These are phyloP conservation scores for Delichon dasypus DNA, from an alignment of 2,797 vertebrate genomes.

Conservation along the genomic window DNA sequence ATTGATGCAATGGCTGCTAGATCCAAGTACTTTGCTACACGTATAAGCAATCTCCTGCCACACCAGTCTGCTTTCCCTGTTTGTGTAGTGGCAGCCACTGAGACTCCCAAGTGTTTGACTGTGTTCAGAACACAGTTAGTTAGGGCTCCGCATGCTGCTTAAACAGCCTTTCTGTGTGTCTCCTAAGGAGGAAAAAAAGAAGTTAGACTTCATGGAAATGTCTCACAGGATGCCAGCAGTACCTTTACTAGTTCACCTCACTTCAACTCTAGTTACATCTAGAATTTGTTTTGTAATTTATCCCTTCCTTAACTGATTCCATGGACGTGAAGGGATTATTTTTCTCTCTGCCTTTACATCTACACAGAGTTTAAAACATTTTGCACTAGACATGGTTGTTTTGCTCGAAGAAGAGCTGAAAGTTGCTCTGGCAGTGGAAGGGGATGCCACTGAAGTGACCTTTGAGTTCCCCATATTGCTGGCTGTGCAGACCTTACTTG, in stretches of 20 bases:
- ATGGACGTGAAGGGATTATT: not conserved
- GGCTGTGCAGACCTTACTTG: not conserved
- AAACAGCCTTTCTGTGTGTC: not conserved
- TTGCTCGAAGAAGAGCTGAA: not conserved
- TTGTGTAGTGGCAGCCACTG: not conserved
- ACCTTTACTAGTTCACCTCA: slow-evolving; percentile 12
- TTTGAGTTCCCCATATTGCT: not conserved
- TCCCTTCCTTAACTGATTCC: not conserved
- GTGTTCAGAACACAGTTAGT: not conserved
- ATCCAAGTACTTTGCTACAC: not conserved
- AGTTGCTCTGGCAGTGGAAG: not conserved
- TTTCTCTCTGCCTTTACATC: not conserved
- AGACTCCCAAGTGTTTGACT: not conserved
- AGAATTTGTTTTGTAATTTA: slow-evolving; percentile 29
- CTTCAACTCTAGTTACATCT: slow-evolving; percentile 3
- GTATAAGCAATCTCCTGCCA: not conserved
- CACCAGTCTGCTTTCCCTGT: not conserved
- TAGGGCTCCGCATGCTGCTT: not conserved
- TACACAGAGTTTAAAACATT: not conserved
- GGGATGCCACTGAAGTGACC: not conserved
- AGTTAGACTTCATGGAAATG: not conserved
- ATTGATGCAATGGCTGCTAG: not conserved
- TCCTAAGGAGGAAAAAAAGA: not conserved
- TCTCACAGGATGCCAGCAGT: not conserved
- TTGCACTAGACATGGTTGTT: not conserved